Conservation (phyloP, 2,888 invertebrate species). For the Apoderus coryli region DNA sequence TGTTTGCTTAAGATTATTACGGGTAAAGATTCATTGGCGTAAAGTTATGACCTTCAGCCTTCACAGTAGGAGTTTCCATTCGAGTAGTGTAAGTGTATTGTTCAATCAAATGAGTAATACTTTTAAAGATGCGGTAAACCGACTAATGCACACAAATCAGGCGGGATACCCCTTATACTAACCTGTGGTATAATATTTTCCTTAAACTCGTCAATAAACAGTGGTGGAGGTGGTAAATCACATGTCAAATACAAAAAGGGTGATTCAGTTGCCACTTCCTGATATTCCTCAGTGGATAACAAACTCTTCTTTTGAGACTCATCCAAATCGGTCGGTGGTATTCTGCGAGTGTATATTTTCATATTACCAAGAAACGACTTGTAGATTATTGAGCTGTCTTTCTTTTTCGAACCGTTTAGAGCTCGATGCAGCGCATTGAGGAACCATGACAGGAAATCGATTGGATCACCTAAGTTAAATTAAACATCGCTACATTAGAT, state of each 20-base stretch:
- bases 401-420: slow-evolving; percentile 80
- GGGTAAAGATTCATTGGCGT: too few relatives aligned
- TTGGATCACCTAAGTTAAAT: slow-evolving; percentile 62
- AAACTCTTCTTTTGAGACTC: slow-evolving; percentile 75
- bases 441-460: slow-evolving; percentile 97
- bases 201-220: slow-evolving; percentile 93
- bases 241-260: slow-evolving; percentile 95
- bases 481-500: not conserved
- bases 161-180: too few relatives aligned
- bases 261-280: slow-evolving; percentile 73
- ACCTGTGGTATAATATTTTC: slow-evolving; percentile 99
- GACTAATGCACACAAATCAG: too few relatives aligned
- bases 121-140: too few relatives aligned
- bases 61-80: too few relatives aligned
- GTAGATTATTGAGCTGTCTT: slow-evolving; percentile 83
- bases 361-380: slow-evolving; percentile 87
- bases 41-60: too few relatives aligned
- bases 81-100: too few relatives aligned
- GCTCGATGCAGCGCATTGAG: slow-evolving; percentile 91
- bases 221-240: slow-evolving; percentile 91
- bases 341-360: slow-evolving; percentile 81
- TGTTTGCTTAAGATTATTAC: too few relatives aligned
- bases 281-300: slow-evolving; percentile 70
- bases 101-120: too few relatives aligned
- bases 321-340: slow-evolving; percentile 83